Evolutionary conservation across 2,797 vertebrate genomes (phyloP).

Genomic region (Peromyscus attwateri): DNA sequence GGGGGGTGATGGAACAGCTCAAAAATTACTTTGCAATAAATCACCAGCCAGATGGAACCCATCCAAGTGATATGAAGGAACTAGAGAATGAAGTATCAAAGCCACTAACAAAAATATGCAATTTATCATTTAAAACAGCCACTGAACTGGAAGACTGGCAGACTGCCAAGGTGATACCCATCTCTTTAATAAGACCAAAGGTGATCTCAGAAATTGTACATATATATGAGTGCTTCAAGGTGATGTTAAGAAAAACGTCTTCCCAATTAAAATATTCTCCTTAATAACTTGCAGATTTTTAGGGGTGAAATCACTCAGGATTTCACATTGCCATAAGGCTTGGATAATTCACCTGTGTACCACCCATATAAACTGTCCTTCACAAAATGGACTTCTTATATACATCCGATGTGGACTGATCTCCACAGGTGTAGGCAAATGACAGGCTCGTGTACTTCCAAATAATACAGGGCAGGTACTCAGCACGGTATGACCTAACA

Average conservation of each 20-base stretch:
- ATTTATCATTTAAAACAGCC: constrained; percentile 84
- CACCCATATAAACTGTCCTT: neutral
- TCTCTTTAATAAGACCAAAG: constrained; percentile 86
- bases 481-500: no score
- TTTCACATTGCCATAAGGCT: neutral
- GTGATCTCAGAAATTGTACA: constrained; percentile 75
- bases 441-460: neutral
- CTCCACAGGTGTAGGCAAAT: no score
- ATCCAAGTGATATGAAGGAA: constrained; percentile 79
- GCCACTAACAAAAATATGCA: constrained; percentile 84
- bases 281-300: neutral
- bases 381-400: neutral
- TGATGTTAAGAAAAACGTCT: constrained; percentile 44
- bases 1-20: constrained; percentile 47
- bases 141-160: constrained; percentile 79
- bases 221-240: constrained; percentile 58
- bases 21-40: constrained; percentile 80
- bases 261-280: constrained; percentile 60
- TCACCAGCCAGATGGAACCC: constrained; percentile 80
- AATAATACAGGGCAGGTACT: neutral
- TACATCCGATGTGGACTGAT: neutral
- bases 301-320: neutral
- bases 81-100: constrained; percentile 74
- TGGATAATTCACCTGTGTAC: neutral
- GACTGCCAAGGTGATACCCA: constrained; percentile 83